Percentiles rank a stretch among this genome's conserved stretches.
Conservation (phyloP, 2,113 vertebrate species). For the Galeopterus variegatus region DNA sequence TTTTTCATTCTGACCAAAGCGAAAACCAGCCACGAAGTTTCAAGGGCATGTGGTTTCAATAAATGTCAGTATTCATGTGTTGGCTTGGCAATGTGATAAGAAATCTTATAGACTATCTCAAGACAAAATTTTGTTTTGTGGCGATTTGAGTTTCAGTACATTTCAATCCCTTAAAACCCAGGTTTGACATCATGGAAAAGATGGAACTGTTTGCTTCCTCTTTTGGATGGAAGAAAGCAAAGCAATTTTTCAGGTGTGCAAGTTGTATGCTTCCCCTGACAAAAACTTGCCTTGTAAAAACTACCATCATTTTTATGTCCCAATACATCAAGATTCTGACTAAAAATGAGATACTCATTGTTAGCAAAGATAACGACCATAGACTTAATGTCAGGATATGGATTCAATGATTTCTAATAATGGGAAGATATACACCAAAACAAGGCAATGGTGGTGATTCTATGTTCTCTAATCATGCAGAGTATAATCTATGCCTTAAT, state of each 20-base stretch:
- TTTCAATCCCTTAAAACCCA: neutral
- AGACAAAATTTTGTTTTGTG: neutral
- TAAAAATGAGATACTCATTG: neutral
- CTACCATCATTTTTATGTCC: neutral
- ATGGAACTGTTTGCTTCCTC: neutral
- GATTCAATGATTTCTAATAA: neutral
- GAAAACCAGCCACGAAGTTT: neutral
- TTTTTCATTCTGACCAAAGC: neutral
- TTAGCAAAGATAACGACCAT: neutral
- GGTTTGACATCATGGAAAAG: neutral
- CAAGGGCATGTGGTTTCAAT: neutral
- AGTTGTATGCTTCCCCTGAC: neutral
- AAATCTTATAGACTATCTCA: neutral
- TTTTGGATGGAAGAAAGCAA: neutral
- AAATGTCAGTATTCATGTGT: neutral
- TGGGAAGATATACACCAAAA: neutral
- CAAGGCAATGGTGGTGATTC: neutral
- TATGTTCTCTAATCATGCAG: neutral
- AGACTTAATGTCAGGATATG: neutral
- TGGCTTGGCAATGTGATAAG: neutral
- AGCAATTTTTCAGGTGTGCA: neutral
- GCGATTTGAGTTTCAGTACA: neutral
- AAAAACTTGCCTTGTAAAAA: slow-evolving; percentile 7
- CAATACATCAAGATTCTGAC: neutral
- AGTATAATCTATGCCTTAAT: neutral